Evolutionary conservation across 2,888 invertebrate genomes (phyloP), one percentile per base, ranked within the genome.

Genomic region (Morpho helenor): DNA sequence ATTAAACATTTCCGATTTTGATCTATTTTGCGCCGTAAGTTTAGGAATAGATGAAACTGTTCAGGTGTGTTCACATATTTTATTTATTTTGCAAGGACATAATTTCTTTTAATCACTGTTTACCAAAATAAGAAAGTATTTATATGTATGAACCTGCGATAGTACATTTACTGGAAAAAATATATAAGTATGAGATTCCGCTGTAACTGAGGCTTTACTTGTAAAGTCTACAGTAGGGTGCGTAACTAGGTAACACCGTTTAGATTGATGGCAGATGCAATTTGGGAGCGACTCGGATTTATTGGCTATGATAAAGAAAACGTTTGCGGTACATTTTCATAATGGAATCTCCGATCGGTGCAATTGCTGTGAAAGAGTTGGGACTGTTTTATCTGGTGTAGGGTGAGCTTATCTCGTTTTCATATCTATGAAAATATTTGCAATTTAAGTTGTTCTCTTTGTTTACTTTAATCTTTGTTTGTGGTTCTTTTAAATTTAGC

Each of bases 191-290:
- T n/a, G 31, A 31, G 41, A 47, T 42, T 45, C 42, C 49, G 52
- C 46, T 45, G 3, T 40, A 75, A 74, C 76, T 71, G 0, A 7
- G 43, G 76, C 56, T 74, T 49, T 59, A 62, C 71, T 68, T 50
- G 48, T 58, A 61, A 59, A 67, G 63, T 66, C 74, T 65, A 65
- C 69, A 72, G 71, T 77, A 70, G 85, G 85, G 83, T 77, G 78
- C 82, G 84, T 85, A 82, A 86, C 82, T 79, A 82, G 79, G 79
- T 85, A 83, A 86, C 87, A 77, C 82, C 75, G 78, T 82, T 86
- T 81, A 86, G 87, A 88, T 87, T 87, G 87, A 87, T 89, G 82
- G 79, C 79, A 86, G 87, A 87, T 87, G 87, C 89, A 88, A 89
- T 89, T 89, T 86, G 84, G 74, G 75, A 79, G 77, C 65, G 84